A percentile compares a stretch with the other conserved stretches of the same genome.
Evolutionary conservation across 1,140 invertebrate genomes (phyloP).

Genomic region (Drosophila eugracilis): DNA sequence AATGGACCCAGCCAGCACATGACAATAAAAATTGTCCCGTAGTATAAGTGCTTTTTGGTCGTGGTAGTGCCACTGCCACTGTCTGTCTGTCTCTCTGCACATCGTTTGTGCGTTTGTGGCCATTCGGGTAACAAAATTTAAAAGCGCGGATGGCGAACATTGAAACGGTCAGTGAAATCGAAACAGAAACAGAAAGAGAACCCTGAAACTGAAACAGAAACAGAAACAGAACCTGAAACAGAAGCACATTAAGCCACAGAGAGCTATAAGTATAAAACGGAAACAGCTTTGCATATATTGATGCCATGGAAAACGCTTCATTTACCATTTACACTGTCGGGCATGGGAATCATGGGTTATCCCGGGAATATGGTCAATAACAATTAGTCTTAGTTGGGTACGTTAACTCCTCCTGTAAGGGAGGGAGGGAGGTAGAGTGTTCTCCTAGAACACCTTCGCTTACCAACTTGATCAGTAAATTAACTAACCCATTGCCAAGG

Average conservation of each 20-base stretch:
- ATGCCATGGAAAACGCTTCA: slow-evolving; percentile 30
- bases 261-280: slow-evolving; percentile 52
- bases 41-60: slow-evolving; percentile 14
- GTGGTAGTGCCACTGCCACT: slow-evolving; percentile 1
- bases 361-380: background rate
- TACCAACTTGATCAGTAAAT: too few relatives aligned
- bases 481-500: too few relatives aligned
- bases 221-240: slow-evolving; percentile 17
- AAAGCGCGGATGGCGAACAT: slow-evolving; percentile 31
- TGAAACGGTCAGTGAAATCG: slow-evolving; percentile 26
- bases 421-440: too few relatives aligned
- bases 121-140: slow-evolving; percentile 23
- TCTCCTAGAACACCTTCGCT: too few relatives aligned
- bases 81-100: background rate
- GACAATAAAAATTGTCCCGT: slow-evolving; percentile 56
- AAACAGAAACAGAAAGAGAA: slow-evolving; percentile 38
- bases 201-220: slow-evolving; percentile 31
- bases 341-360: slow-evolving; percentile 11
- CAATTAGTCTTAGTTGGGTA: background rate
- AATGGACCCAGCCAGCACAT: slow-evolving; percentile 61
- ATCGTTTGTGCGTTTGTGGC: slow-evolving; percentile 15
- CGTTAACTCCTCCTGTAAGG: too few relatives aligned
- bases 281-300: slow-evolving; percentile 47
- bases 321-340: slow-evolving; percentile 19
- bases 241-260: slow-evolving; percentile 48